These are phyloP conservation scores for Agrotis ipsilon DNA, from an alignment of 2,888 invertebrate genomes.

Conservation along the genomic window DNA sequence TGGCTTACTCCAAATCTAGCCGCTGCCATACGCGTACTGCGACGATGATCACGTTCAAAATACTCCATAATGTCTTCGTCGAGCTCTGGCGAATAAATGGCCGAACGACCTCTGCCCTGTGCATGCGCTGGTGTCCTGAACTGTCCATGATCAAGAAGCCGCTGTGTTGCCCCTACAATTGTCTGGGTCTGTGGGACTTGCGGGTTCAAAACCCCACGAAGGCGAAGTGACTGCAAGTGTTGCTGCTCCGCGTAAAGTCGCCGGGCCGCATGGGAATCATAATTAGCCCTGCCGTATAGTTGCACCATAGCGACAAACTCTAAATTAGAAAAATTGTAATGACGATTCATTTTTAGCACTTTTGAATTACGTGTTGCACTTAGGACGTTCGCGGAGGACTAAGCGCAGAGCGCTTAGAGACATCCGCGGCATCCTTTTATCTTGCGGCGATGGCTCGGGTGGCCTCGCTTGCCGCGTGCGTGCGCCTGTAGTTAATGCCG, in stretches of 20 bases:
- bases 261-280: neutral
- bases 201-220: neutral
- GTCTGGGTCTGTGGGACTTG: neutral
- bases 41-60: neutral
- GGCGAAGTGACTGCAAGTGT: neutral
- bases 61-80: slow-evolving; percentile 2
- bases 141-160: neutral
- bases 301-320: neutral
- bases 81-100: neutral
- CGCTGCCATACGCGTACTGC: neutral
- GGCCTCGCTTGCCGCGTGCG: too few species aligned
- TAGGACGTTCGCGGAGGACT: neutral
- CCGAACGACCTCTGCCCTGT: neutral
- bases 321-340: neutral
- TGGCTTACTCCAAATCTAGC: neutral
- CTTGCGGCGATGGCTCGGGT: too few species aligned
- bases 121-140: neutral
- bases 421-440: too few species aligned
- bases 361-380: neutral
- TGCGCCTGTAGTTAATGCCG: too few species aligned
- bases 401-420: too few species aligned
- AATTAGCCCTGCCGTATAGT: neutral
- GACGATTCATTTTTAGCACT: neutral
- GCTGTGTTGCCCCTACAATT: neutral
- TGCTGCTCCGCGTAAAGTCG: neutral